Base-by-base conservation (phyloP, 2,888 invertebrate species). In the Lacanobia oleracea region DNA sequence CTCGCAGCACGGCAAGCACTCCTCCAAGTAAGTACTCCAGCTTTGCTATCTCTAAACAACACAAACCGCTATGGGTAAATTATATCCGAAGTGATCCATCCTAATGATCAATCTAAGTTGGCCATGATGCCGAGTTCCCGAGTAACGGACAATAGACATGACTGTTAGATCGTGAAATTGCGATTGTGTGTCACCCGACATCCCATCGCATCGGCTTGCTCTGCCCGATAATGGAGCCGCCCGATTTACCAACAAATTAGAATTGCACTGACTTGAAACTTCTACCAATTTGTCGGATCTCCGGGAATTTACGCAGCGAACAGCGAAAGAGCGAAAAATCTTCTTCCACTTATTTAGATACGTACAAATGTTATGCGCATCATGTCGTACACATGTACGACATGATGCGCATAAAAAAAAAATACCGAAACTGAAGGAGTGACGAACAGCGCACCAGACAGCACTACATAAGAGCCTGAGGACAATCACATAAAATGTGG, bases 1-100 rank as follows among this genome's bases (percentile, higher is more conserved):
- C n/a, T 97, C 97, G 12, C 98, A 98, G 88, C 97, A 97, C 81
- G 97, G 97, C 72, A 97, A 97, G 89, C 89, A 93, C 81, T 88
- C 93, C 3, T 91, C 94, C 77, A 95, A 93, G 95, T 95, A 83
- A 92, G 93, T 90, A 57, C 23, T 21, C 23, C 16, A 23, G 14
- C 16, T 53, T 9, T 2, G 12, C 50, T n/a, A 10, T 9, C n/a
- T 21, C 50, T 50, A 50, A n/a, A 50, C n/a, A 50, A 50, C 9
- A n/a, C 16, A n/a, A n/a, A 10, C 50, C 2, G 3, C 9, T 21
- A 10, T 50, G 4, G n/a, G n/a, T n/a, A 50, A 50, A 50, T 21
- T 21, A 14, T 4, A n/a, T 48, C 10, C 1, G 51, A 45, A 53
- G 14, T 10, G 10, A 48, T 56, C 23, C 16, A 71, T 27, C 2